Conservation (phyloP, 2,888 invertebrate species). For the Microctonus hyperodae region DNA sequence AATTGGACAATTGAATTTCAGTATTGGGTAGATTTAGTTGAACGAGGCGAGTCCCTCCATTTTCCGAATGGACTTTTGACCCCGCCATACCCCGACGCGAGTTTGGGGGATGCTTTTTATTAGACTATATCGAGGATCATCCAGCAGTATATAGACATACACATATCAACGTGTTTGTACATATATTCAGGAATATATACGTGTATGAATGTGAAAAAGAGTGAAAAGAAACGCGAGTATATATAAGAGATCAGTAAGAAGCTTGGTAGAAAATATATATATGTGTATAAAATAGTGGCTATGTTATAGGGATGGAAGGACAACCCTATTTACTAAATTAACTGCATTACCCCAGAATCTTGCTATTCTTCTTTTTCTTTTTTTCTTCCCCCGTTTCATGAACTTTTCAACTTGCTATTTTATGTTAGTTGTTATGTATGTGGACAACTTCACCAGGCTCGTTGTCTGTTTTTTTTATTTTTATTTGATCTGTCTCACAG, state of each 20-base stretch:
- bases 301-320: slow-evolving; percentile 52
- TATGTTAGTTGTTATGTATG: slow-evolving; percentile 51
- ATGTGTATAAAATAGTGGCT: slow-evolving; percentile 42
- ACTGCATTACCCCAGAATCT: slow-evolving; percentile 55
- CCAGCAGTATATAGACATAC: slow-evolving; percentile 41
- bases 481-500: slow-evolving; percentile 5
- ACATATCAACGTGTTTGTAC: slow-evolving; percentile 5
- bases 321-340: slow-evolving; percentile 61
- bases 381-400: slow-evolving; percentile 33
- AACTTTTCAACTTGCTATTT: slow-evolving; percentile 55
- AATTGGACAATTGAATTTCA: slow-evolving; percentile 56
- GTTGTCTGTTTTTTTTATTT: background rate
- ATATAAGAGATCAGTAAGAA: slow-evolving; percentile 4
- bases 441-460: slow-evolving; percentile 22
- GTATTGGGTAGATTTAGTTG: slow-evolving; percentile 62
- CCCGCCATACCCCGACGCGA: slow-evolving; percentile 54
- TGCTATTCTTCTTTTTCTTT: background rate
- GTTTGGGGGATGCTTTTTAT: slow-evolving; percentile 61
- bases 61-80: slow-evolving; percentile 64
- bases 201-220: background rate
- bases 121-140: slow-evolving; percentile 58
- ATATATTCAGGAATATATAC: slow-evolving; percentile 38
- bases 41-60: slow-evolving; percentile 61
- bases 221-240: background rate
- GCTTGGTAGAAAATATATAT: slow-evolving; percentile 6